Evolutionary conservation across 2,888 invertebrate species (phyloP).

Genomic region (Amiota mariae): DNA sequence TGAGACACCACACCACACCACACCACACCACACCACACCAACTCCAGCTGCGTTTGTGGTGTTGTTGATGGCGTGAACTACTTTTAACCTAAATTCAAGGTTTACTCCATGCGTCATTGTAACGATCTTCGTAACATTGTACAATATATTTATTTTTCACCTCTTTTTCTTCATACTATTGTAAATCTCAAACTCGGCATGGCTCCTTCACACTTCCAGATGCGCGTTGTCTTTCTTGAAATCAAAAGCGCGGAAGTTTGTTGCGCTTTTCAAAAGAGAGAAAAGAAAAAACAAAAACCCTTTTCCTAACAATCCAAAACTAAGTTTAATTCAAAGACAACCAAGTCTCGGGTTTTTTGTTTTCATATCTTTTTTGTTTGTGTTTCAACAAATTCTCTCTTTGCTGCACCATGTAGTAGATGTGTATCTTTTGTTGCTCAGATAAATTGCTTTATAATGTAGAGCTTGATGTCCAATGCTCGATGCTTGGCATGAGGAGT

Average conservation of each 20-base stretch:
- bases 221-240: too few species aligned
- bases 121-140: neutral
- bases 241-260: too few species aligned
- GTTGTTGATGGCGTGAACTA: slow-evolving; percentile 32
- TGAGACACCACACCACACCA: slow-evolving; percentile 23
- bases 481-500: neutral
- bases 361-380: neutral
- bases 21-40: too few species aligned
- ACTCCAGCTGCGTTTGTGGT: slow-evolving; percentile 54
- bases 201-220: neutral
- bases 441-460: slow-evolving; percentile 27
- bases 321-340: too few species aligned
- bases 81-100: slow-evolving; percentile 28
- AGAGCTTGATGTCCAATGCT: neutral
- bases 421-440: slow-evolving; percentile 23
- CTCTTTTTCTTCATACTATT: neutral
- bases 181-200: neutral
- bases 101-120: slow-evolving; percentile 18
- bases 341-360: neutral
- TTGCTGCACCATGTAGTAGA: slow-evolving; percentile 6
- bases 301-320: too few species aligned
- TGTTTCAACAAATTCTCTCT: slow-evolving; percentile 2
- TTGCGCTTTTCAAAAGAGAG: too few species aligned
- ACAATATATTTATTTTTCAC: neutral
- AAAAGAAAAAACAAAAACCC: too few species aligned